A percentile compares a stretch with the other conserved stretches of the same genome.
Conservation (phyloP, 2,113 vertebrate genomes). For the Calidris pygmaea region DNA sequence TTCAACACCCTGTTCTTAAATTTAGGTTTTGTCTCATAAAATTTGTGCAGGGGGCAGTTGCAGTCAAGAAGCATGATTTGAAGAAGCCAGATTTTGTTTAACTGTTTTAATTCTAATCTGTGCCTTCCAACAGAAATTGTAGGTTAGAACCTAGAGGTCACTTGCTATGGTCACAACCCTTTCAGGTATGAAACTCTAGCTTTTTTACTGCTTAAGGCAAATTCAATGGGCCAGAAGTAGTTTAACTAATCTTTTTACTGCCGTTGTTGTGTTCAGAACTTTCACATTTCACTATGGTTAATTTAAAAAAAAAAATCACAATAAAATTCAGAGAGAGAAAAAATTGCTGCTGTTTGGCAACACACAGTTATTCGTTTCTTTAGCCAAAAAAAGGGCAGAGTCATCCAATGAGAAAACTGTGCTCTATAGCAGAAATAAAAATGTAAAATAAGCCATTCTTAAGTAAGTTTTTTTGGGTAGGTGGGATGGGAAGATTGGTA, state of each 20-base stretch:
- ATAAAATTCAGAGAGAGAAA: not conserved
- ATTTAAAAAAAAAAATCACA: not conserved
- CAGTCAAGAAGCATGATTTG: not conserved
- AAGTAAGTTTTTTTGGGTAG: not conserved
- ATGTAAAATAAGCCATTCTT: not conserved
- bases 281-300: not conserved
- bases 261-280: not conserved
- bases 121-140: not conserved
- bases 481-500: not conserved
- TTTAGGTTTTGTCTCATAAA: not conserved
- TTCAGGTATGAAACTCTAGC: not conserved
- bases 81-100: not conserved
- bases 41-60: not conserved
- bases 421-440: not conserved
- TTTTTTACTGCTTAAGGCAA: not conserved
- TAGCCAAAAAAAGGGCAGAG: not conserved
- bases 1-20: not conserved
- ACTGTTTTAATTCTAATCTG: not conserved
- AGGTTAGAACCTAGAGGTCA: not conserved
- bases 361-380: not conserved
- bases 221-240: not conserved
- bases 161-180: not conserved
- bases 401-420: not conserved
- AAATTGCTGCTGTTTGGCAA: not conserved
- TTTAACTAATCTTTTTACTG: not conserved